Evolutionary conservation across 2,888 invertebrate species (phyloP), one percentile per base, ranked within the genome.

Genomic region (Cecidostiba fungosa): DNA sequence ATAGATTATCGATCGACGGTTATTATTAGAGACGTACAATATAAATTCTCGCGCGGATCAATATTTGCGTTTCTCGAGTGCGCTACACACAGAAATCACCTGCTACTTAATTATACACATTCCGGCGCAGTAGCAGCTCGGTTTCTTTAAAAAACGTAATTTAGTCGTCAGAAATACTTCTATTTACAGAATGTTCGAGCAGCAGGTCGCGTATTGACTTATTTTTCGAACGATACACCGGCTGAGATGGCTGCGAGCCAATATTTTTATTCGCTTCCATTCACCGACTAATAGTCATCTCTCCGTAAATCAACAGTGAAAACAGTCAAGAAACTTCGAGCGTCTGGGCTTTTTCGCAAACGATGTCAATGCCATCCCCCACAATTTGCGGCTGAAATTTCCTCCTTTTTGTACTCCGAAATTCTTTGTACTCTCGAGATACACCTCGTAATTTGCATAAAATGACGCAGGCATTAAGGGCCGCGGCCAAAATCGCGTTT

Each of bases 251-350:
- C 66, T 3, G 0, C 16, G 29, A 66, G 66, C 29, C 62, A 81
- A 81, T 81, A 81, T 81, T 81, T 81, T 81, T 81, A 81, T 59
- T 32, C 43, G 26, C 43, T 5, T 36, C 26, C 59, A 36, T 36
- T 23, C 72, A 36, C 59, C n/a, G n/a, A 23, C 54, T 5, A 62
- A n/a, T n/a, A n/a, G n/a, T n/a, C n/a, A 26, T 62, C 26, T 26
- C 23, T 62, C 62, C 26, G 26, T 62, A 62, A 62, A 62, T 26
- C 12, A 26, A 26, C 23, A 5, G 26, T 66, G 23, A 29, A 29
- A 0, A 23, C 8, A 59, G 10, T 10, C 32, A 12, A 16, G 19
- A 12, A 50, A 14, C 16, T 50, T 50, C 47, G 47, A 47, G 47
- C 0, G 50, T 54, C n/a, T 54, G 19, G 3, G 19, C 2, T 54